Base-by-base conservation (phyloP, 2,797 vertebrate species). In the Peromyscus attwateri region DNA sequence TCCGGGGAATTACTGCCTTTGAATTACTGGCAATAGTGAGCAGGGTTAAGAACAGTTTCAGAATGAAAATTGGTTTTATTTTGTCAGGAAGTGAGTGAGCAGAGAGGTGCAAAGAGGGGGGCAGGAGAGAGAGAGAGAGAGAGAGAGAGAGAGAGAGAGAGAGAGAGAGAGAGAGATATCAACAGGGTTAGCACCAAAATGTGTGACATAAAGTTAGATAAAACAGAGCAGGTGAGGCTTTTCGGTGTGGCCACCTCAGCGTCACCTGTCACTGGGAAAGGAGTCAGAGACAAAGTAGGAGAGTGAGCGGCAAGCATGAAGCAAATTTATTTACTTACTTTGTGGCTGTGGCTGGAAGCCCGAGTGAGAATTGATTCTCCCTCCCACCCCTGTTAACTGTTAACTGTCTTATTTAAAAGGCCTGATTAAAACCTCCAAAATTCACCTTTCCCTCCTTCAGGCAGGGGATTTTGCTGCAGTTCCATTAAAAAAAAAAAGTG, bases 21-120 rank as follows among this genome's bases (percentile, higher is more conserved):
- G 95, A 98, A 92, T 98, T 98, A 98, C 97, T 97, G 92, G 91
- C 96, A 98, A 88, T 57, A 97, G 97, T 95, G 92, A 96, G 96
- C 98, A 98, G 97, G 97, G 98, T 98, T 99, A 98, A 98, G 98
- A 95, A 97, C 49, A 96, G 98, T 98, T 98, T 98, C 98, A 98
- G 98, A 98, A 98, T 98, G 98, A 99, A 98, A 98, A 98, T 97
- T 87, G 92, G 96, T 98, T 98, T 98, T 98, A 98, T 98, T 98
- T 98, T 98, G 98, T 98, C 98, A 99, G 98, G 98, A 99, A 99
- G 98, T 98, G 98, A 98, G 97, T 98, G 98, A 98, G 97, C 96
- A 98, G 98, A 98, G 97, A 96, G 92, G 96, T 98, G 98, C 97
- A 98, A 98, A 98, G 49, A n/a, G 97, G 97, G 98, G 98, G 98